phyloP scores from a whole-genome alignment of 1,140 invertebrate genomes.

The Ips typographus region DNA sequence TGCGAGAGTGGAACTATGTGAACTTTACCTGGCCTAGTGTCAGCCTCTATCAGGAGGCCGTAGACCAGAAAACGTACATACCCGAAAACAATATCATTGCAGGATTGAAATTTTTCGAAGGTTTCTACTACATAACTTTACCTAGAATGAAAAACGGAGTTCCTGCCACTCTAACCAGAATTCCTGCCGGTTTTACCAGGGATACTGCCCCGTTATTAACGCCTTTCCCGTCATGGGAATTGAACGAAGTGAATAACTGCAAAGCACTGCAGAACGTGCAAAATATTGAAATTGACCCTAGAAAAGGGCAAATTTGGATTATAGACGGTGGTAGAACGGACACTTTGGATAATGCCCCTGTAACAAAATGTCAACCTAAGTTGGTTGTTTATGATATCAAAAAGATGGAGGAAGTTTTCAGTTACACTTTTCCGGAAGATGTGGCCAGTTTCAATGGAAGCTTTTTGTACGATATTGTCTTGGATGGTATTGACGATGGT shows the following conservation, averaged over 20 bases:
- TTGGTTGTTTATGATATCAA: constrained; percentile 66
- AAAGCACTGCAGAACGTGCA: constrained; percentile 68
- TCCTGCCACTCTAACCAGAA: constrained; percentile 64
- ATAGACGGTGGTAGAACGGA: constrained; percentile 64
- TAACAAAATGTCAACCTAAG: constrained; percentile 60
- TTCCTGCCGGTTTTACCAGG: constrained; percentile 54
- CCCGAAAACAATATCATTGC: constrained; percentile 63
- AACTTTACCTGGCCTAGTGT: constrained; percentile 48
- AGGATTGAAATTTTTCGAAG: constrained; percentile 64
- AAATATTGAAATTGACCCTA: constrained; percentile 67
- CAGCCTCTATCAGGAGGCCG: constrained; percentile 44
- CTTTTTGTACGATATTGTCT: constrained; percentile 67
- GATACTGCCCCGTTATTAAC: constrained; percentile 61
- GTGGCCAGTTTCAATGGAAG: constrained; percentile 55
- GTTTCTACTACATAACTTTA: constrained; percentile 63
- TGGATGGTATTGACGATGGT: constrained; percentile 66
- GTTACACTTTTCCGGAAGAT: constrained; percentile 59
- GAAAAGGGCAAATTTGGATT: constrained; percentile 67
- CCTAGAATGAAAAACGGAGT: constrained; percentile 66
- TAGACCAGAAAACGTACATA: constrained; percentile 57
- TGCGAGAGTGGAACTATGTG: constrained; percentile 48
- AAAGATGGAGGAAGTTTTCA: constrained; percentile 54
- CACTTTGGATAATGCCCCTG: constrained; percentile 47
- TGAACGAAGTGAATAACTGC: constrained; percentile 65
- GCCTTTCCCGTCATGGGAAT: constrained; percentile 70